These are phyloP conservation scores for Gavialis gangeticus DNA, from an alignment of 2,113 vertebrate species.

Conservation along the genomic window DNA sequence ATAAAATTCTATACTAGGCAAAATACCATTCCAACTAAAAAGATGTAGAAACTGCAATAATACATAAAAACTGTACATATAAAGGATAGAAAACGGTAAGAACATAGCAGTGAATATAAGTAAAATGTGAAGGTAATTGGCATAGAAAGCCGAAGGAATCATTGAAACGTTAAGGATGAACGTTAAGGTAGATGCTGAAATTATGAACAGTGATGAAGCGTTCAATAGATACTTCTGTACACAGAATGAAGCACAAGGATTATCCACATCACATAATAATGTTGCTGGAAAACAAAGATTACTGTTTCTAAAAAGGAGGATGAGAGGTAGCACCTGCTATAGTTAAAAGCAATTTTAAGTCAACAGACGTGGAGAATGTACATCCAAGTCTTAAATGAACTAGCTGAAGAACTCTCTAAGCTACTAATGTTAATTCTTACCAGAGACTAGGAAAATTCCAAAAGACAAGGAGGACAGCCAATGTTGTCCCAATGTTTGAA, in stretches of 20 bases:
- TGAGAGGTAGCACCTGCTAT: neutral
- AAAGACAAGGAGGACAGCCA: neutral
- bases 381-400: neutral
- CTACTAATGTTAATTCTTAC: neutral
- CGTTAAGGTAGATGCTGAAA: too few species aligned
- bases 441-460: neutral
- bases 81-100: neutral
- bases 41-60: neutral
- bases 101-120: neutral
- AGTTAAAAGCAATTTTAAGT: neutral
- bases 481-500: too few species aligned
- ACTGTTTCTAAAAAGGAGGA: neutral
- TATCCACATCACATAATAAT: conserved; percentile 12
- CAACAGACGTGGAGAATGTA: neutral
- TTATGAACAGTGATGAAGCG: too few species aligned
- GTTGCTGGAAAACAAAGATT: neutral
- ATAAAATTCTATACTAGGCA: fast-evolving
- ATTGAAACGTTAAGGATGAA: neutral
- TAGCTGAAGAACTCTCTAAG: neutral
- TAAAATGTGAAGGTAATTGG: neutral
- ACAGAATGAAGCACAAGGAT: conserved; percentile 2
- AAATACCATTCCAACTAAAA: neutral
- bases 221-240: neutral
- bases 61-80: neutral
- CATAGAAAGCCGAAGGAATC: neutral